Evolutionary conservation across 2,888 invertebrate species (phyloP), one percentile per base, ranked within the genome.

Genomic region (Pristionchus japonicus): DNA sequence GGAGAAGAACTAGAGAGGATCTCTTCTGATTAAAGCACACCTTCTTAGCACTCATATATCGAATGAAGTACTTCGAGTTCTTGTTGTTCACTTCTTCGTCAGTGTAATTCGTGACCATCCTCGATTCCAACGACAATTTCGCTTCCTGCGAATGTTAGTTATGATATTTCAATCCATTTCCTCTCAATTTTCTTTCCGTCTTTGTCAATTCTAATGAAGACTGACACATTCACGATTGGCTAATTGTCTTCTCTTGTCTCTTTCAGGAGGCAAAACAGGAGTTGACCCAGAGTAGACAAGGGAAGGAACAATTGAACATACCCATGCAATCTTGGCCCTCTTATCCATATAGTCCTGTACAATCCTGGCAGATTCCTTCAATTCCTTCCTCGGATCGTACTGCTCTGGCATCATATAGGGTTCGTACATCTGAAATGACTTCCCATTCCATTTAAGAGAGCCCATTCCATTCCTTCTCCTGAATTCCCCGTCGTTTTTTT

Each of bases 321-420:
- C 93, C 91, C 91, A 93, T 15, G 94, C 94, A 89, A 93, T 92
- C 83, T 93, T 92, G 11, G 93, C 90, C 47, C 94, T 88, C 64
- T 91, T 91, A 64, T 90, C 87, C 67, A 94, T 85, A 88, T 94
- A 94, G 37, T 91, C 90, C 89, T 94, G 93, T n/a, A 94, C 93
- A 70, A 90, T 90, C 74, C 89, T 88, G 86, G 93, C 94, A 77
- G 91, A 91, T 70, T 88, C 47, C 82, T 92, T 91, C 86, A 94
- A 88, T 88, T 94, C 93, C 3, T 88, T 88, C 52, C 92, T 90
- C 43, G 94, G 93, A 88, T 94, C 93, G 89, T 92, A 94, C 57
- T 92, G 90, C 87, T 94, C 94, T 64, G 92, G 90, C 80, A 92
- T 91, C 64, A 94, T 92, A 40, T 90, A 88, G 40, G 90, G 91